Percentiles rank a stretch among this genome's conserved stretches.
Conservation (phyloP, 1,140 invertebrate genomes). For the Calliopsis andreniformis region DNA sequence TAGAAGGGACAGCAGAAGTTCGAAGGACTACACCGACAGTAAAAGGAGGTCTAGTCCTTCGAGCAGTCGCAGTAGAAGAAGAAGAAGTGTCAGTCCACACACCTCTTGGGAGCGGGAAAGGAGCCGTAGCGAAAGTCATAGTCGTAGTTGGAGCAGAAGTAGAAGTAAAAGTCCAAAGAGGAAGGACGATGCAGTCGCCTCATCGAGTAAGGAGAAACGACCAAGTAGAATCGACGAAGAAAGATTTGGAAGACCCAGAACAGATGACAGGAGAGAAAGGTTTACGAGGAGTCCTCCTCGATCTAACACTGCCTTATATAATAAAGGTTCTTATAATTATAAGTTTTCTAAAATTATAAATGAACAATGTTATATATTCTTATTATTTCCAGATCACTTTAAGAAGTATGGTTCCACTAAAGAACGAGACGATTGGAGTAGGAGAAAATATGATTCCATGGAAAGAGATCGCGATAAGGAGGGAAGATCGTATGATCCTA, state of each 20-base stretch:
- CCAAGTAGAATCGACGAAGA: slow-evolving; percentile 68
- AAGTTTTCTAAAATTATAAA: neutral
- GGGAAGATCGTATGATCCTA: slow-evolving; percentile 71
- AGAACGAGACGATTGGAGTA: slow-evolving; percentile 62
- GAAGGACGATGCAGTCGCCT: slow-evolving; percentile 59
- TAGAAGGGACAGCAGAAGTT: slow-evolving; percentile 54
- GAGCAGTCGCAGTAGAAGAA: slow-evolving; percentile 59
- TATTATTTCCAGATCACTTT: slow-evolving; percentile 59
- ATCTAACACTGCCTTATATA: slow-evolving; percentile 33
- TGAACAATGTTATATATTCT: no score
- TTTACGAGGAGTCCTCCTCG: slow-evolving; percentile 69
- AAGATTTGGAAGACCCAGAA: slow-evolving; percentile 57
- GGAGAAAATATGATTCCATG: slow-evolving; percentile 66
- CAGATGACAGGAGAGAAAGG: slow-evolving; percentile 72
- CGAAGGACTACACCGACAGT: slow-evolving; percentile 58
- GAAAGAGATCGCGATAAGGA: slow-evolving; percentile 71
- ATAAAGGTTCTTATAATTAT: slow-evolving; percentile 65
- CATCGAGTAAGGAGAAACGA: slow-evolving; percentile 41
- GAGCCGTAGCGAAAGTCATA: slow-evolving; percentile 66
- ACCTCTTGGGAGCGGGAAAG: slow-evolving; percentile 70
- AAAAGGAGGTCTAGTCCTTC: slow-evolving; percentile 67
- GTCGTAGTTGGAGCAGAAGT: slow-evolving; percentile 74
- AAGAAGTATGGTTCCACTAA: slow-evolving; percentile 64
- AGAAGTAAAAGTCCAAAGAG: slow-evolving; percentile 75
- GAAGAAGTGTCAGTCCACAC: slow-evolving; percentile 67